Base-by-base conservation (phyloP, 1,140 invertebrate species). In the Helicoverpa armigera region DNA sequence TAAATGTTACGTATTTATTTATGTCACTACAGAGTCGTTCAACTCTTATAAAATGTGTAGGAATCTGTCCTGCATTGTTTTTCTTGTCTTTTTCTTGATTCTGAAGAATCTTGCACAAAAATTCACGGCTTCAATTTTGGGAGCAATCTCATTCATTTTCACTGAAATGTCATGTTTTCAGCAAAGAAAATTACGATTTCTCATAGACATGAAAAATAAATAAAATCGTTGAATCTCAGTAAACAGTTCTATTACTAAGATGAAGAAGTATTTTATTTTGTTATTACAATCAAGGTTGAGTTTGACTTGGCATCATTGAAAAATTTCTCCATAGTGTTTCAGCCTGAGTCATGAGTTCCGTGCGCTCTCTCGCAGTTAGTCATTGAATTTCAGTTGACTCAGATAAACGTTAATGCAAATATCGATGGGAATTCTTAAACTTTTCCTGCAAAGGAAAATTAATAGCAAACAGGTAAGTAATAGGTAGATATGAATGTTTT, bases 341-440 rank as follows among this genome's bases (percentile, higher is more conserved):
- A 86, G 76, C 48, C 86, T 91, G 90, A 90, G 65, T 91, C 90
- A 91, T 67, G 75, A 43, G 35, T 43, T 43, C 5, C 54, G 80
- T 81, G 14, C 61, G 50, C 74, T 69, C 35, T 83, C 83, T 80
- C 54, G 48, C 54, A 84, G 78, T 91, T 90, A 92, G 86, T 92
- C 91, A 92, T 83, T 86, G 80, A 88, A 87, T 69, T 90, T 90
- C 86, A 90, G 87, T 85, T 91, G 90, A 91, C 77, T 92, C 88
- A 90, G 85, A 81, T 85, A 54, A 43, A 14, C 31, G 48, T 54
- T 72, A 69, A 58, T 54, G 54, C 61, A 29, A 53, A 72, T 51
- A 72, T 54, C 83, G 84, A 79, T 69, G 79, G 83, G 56, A 82
- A 72, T 54, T 72, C 54, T 53, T 23, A 53, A 53, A 72, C 48